Conservation (phyloP, 2,797 vertebrate species). For the Podargus strigoides region DNA sequence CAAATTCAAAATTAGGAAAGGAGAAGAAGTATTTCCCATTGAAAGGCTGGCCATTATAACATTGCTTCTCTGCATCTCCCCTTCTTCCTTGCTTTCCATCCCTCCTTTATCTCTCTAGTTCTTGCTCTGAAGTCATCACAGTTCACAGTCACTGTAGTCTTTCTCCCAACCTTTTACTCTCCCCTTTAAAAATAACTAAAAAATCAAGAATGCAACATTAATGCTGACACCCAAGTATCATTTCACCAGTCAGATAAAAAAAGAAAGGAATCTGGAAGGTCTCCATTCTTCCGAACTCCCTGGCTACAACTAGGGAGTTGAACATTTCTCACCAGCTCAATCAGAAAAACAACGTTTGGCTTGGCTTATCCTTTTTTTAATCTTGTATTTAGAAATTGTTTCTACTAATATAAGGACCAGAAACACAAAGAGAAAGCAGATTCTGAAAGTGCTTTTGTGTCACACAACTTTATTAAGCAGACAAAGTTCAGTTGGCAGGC, state of each 20-base stretch:
- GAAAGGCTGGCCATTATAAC: not conserved
- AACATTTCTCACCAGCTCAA: not conserved
- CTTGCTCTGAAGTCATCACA: not conserved
- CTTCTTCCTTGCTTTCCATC: not conserved
- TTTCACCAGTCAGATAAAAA: not conserved
- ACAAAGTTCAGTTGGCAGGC: not conserved
- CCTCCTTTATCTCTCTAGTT: not conserved
- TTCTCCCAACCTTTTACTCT: not conserved
- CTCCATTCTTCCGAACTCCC: not conserved
- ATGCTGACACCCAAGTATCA: not conserved
- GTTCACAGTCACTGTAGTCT: not conserved
- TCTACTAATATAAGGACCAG: not conserved
- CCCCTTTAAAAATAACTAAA: not conserved
- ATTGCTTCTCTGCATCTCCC: not conserved
- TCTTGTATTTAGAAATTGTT: not conserved
- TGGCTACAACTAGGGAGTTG: too few species aligned
- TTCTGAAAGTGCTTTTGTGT: not conserved
- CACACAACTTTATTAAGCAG: not conserved
- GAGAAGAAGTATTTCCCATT: not conserved
- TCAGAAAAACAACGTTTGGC: not conserved
- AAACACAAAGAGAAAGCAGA: not conserved
- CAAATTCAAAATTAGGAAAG: not conserved
- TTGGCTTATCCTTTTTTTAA: not conserved
- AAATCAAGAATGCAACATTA: not conserved
- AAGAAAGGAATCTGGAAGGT: not conserved